Evolutionary conservation across 1,140 invertebrate genomes (phyloP).

Genomic region (Galleria mellonella): DNA sequence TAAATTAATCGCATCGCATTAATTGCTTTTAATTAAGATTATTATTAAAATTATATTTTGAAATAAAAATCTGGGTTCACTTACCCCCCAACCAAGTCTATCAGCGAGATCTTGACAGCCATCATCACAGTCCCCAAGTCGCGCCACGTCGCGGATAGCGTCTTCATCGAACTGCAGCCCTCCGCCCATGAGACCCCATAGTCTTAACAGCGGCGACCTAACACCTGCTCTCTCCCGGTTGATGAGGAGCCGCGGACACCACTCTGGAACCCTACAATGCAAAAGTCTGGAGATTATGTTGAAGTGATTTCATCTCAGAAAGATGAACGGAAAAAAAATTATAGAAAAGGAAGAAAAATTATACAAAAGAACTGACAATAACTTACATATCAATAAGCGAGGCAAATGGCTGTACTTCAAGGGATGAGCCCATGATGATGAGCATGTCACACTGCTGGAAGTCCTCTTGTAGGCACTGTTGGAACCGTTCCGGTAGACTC

Average conservation of each 20-base stretch:
- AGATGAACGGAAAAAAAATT: background rate
- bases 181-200: constrained; percentile 50
- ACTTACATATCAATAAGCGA: constrained; percentile 86
- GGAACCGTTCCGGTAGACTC: constrained; percentile 86
- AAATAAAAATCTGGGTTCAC: constrained; percentile 24
- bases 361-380: constrained; percentile 5
- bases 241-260: constrained; percentile 87
- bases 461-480: constrained; percentile 80
- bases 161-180: constrained; percentile 82
- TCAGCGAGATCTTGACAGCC: constrained; percentile 87
- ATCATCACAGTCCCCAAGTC: constrained; percentile 91
- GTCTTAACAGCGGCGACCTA: constrained; percentile 36
- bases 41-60: no score
- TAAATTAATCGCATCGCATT: no score
- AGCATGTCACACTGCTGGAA: constrained; percentile 92
- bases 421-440: constrained; percentile 96
- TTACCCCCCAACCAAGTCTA: constrained; percentile 87
- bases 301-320: background rate
- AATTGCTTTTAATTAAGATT: no score
- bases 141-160: constrained; percentile 88
- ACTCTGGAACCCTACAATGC: constrained; percentile 77
- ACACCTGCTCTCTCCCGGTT: constrained; percentile 83
- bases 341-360: background rate
- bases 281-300: no score
- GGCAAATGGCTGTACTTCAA: constrained; percentile 97